phyloP scores from a whole-genome alignment of 2,888 invertebrate species.

The Diadegma fenestrale region DNA sequence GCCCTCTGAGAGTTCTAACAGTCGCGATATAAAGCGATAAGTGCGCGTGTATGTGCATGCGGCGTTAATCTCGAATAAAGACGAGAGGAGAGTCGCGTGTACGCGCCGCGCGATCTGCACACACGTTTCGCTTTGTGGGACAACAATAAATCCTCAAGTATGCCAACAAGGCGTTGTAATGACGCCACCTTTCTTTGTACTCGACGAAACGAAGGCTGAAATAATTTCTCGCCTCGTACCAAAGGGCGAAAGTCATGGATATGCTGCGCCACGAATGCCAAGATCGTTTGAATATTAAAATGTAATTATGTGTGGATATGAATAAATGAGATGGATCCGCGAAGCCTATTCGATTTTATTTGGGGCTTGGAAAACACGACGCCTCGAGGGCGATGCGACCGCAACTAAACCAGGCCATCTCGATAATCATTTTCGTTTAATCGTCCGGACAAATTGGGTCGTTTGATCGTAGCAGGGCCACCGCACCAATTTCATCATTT shows the following conservation, averaged over 20 bases:
- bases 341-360: neutral
- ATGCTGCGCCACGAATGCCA: slow-evolving; percentile 49
- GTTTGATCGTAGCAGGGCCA: slow-evolving; percentile 37
- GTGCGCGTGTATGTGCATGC: neutral
- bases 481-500: slow-evolving; percentile 21
- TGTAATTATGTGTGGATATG: neutral
- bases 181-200: slow-evolving; percentile 72
- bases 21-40: slow-evolving; percentile 6
- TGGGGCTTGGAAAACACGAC: slow-evolving; percentile 17
- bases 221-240: slow-evolving; percentile 54
- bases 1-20: slow-evolving; percentile 38
- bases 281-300: slow-evolving; percentile 34
- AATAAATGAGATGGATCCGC: neutral
- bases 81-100: slow-evolving; percentile 62
- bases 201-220: slow-evolving; percentile 49
- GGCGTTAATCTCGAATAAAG: neutral
- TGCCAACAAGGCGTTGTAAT: slow-evolving; percentile 71
- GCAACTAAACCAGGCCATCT: slow-evolving; percentile 23
- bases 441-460: slow-evolving; percentile 65
- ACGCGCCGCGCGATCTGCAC: slow-evolving; percentile 54
- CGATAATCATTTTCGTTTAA: slow-evolving; percentile 35
- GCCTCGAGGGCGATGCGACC: slow-evolving; percentile 50
- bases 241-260: slow-evolving; percentile 40
- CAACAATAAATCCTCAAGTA: slow-evolving; percentile 73
- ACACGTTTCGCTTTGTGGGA: slow-evolving; percentile 69